Base-by-base conservation (phyloP, 2,113 vertebrate species). In the Calyptomena viridis region DNA sequence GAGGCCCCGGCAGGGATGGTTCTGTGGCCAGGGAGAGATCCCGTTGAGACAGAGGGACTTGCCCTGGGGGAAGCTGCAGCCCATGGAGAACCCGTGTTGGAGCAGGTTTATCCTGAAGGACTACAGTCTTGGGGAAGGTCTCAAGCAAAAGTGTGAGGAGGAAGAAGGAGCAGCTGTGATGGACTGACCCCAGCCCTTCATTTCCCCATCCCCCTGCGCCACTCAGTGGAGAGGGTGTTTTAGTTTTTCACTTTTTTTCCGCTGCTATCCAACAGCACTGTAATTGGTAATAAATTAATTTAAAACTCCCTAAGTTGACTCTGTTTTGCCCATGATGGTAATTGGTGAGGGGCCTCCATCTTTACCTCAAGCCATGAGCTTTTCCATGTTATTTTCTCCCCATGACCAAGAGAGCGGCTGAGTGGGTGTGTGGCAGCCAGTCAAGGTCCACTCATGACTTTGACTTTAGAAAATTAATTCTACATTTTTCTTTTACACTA, bases 21-120 rank as follows among this genome's bases (percentile, higher is more conserved):
- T 28, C n/a, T 24, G 39, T 1, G 12, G 12, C 5, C 60, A 0
- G 6, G 14, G 4, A 56, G 12, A 5, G 27, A 33, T 11, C 14
- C 39, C 7, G 4, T 22, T 2, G 2, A 14, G 28, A 3, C 35
- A 56, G 12, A 33, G 35, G 27, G 31, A n/a, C 19, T 12, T 33
- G 55, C 31, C 55, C 55, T 33, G 11, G 5, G 25, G 59, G 25
- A 62, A 39, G 17, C 31, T 56, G 49, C 33, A 31, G 44, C n/a
- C 56, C 56, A 3, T 10, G 44, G 44, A n/a, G 28, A 60, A 37
- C 60, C 37, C 12, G 30, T 8, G 11, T 27, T 63, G 37, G 25
- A 30, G 12, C 27, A 63, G 27, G 39, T 42, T 40, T 40, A 30
- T 63, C 60, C 39, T 30, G 60, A 40, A 30, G 27, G 18, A 63